A percentile compares a stretch with the other conserved stretches of the same genome.
Conservation (phyloP, 1,140 invertebrate species). For the Phenacoccus solenopsis region DNA sequence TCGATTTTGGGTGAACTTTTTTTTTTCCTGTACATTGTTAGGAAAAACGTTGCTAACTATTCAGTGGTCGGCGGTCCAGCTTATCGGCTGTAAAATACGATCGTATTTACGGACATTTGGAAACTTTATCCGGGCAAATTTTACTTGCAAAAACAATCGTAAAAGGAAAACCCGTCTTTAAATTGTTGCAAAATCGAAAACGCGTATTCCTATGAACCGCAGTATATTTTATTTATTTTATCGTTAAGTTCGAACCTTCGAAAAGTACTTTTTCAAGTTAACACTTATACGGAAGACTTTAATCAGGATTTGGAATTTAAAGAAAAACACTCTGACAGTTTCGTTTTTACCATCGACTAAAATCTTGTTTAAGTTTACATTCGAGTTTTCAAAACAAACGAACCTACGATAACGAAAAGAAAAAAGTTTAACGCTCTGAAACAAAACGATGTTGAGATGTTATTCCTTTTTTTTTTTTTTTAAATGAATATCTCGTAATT, state of each 20-base stretch:
- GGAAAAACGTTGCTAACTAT: not conserved
- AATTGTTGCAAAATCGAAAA: not conserved
- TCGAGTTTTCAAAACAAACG: not conserved
- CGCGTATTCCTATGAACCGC: not conserved
- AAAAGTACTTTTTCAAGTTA: slow-evolving; percentile 3
- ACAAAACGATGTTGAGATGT: too few species aligned
- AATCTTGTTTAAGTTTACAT: not conserved
- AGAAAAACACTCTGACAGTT: not conserved
- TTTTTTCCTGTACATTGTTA: not conserved
- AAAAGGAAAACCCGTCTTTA: not conserved
- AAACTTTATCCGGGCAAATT: not conserved
- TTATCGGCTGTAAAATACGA: not conserved
- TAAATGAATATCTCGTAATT: too few species aligned
- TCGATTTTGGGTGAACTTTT: too few species aligned
- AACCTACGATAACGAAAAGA: too few species aligned
- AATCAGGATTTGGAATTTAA: not conserved
- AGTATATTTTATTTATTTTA: slow-evolving; percentile 4
- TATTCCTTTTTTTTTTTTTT: too few species aligned
- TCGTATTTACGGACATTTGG: not conserved
- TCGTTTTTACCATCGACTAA: not conserved
- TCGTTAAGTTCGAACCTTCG: not conserved
- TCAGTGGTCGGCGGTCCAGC: not conserved
- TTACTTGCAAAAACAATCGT: slow-evolving; percentile 2
- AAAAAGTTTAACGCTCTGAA: too few species aligned
- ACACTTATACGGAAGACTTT: not conserved